Base-by-base conservation (phyloP, 2,113 vertebrate species). In the Aix galericulata region DNA sequence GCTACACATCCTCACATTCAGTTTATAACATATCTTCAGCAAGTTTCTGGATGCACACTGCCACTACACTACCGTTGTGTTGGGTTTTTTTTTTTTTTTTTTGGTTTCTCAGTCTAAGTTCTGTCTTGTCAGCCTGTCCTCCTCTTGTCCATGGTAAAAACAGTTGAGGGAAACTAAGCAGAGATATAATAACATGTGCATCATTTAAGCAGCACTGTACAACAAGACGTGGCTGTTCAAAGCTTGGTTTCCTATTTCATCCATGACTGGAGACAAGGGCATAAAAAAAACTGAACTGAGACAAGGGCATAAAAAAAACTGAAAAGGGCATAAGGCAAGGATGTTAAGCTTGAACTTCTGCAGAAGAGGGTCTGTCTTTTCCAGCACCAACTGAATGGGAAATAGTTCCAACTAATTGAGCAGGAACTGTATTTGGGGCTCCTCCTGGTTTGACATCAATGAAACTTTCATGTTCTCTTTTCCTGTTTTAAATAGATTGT, bases 361-460 rank as follows among this genome's bases (percentile, higher is more conserved):
- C 3, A 63, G 1, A 53, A 74, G 69, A 32, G 34, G 23, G 46
- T 40, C 9, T 27, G 60, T 34, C 26, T 75, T 32, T 29, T 29
- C 7, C 53, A 64, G 68, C 20, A 12, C 22, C 3, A 60, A 34
- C 29, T 69, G 58, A 68, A 74, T 1, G 8, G 36, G n/a, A 36
- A 16, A 1, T 4, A 36, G 18, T 8, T 38, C 4, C 13, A 48
- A 44, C 12, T 6, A 3, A 16, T 4, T 3, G 11, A 29, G 26
- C 17, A 22, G 79, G 42, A 68, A 11, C 9, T 29, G 20, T 20
- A 10, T 40, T 60, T 13, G 20, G 34, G 13, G 9, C 32, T 86
- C 46, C 59, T 83, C 72, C 20, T 26, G 1, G 1, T 46, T 17
- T 73, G 34, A 40, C 52, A 17, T 40, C 34, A 9, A 1, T 32